Evolutionary conservation across 2,797 vertebrate genomes (phyloP), one percentile per base, ranked within the genome.

Genomic region (Momotus momota): DNA sequence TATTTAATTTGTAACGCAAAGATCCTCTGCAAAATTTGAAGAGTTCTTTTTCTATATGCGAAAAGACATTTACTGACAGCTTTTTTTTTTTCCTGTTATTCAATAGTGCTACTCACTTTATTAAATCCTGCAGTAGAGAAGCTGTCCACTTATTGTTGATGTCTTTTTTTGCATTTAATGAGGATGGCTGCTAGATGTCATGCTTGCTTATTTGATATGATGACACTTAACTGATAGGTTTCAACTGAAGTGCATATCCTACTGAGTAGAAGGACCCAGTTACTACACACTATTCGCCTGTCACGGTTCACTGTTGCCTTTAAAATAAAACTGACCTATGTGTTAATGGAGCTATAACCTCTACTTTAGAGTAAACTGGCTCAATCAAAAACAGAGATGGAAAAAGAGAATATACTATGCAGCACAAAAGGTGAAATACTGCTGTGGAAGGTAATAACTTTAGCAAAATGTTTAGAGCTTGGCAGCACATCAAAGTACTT

Each of bases 241-340:
- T 91, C 91, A 74, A 41, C 31, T 67, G 69, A 73, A 83, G 65
- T 29, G 7, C 23, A 18, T 70, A 77, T 35, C 20, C 31, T 70
- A 6, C 67, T 12, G 33, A 85, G 65, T 23, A 65, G 72, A 81
- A 83, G 45, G 69, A 91, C n/a, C 7, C 22, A 74, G 61, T 81
- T 74, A 52, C 31, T 77, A 4, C 38, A 77, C 16, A 43, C 25
- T 66, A 25, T 46, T 94, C 14, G 7, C 41, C 52, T 93, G 72
- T 73, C 78, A 81, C 27, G 58, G 70, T 52, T 86, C 65, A 46
- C 0, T 54, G 29, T 52, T 90, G 20, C 41, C n/a, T 57, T 83
- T 94, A 90, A 90, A 91, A 94, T 91, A 85, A 91, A 81, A 49
- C 16, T 91, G 90, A 94, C 94, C 72, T 54, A 12, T 57, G 57